Evolutionary conservation across 2,888 invertebrate species (phyloP).

Genomic region (Tetrapedia diversipes): DNA sequence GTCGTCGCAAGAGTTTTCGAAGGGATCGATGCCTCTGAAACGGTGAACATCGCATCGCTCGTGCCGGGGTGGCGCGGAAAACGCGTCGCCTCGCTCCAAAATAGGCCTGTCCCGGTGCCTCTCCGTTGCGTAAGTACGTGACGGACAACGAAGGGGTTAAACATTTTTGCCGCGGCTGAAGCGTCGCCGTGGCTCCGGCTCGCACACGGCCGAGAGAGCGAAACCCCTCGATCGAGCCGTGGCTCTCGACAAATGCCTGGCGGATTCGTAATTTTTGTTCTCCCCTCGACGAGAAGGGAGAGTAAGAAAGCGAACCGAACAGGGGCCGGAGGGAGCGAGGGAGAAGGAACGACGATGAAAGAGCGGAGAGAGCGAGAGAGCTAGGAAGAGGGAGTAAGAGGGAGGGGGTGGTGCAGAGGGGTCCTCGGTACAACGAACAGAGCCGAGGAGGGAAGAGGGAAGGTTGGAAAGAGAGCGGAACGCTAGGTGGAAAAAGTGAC

Average conservation of each 20-base stretch:
- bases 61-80: too few relatives aligned
- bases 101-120: neutral
- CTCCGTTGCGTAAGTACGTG: slow-evolving; percentile 12
- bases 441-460: slow-evolving; percentile 36
- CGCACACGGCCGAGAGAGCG: slow-evolving; percentile 41
- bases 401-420: slow-evolving; percentile 41
- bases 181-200: slow-evolving; percentile 18
- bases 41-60: too few relatives aligned
- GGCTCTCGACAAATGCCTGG: slow-evolving; percentile 65
- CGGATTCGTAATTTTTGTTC: slow-evolving; percentile 71
- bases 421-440: slow-evolving; percentile 33
- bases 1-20: too few relatives aligned
- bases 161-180: slow-evolving; percentile 39
- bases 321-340: slow-evolving; percentile 19
- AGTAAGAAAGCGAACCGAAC: slow-evolving; percentile 43
- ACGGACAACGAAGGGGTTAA: slow-evolving; percentile 33
- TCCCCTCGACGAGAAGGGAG: slow-evolving; percentile 58
- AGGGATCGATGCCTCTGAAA: too few relatives aligned
- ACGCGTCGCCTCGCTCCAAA: too few relatives aligned
- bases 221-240: slow-evolving; percentile 63
- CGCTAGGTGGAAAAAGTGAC: slow-evolving; percentile 58
- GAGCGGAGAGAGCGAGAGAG: neutral
- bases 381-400: slow-evolving; percentile 10
- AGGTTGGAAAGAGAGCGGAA: slow-evolving; percentile 43
- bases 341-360: slow-evolving; percentile 25